Evolutionary conservation across 2,113 vertebrate species (phyloP).

Genomic region (Tragelaphus scriptus): DNA sequence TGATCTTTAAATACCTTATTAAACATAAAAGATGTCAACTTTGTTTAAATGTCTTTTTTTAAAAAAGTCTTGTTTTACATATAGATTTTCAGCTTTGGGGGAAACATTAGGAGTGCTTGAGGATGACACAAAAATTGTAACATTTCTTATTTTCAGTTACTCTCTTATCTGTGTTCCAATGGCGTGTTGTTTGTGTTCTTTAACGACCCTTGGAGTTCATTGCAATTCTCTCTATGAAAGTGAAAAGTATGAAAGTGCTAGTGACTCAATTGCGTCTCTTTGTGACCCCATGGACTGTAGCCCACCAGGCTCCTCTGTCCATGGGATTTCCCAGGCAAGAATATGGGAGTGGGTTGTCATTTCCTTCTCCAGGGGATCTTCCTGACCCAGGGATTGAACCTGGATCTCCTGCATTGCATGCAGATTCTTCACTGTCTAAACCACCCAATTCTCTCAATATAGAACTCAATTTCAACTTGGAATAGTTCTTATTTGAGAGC

Average conservation of each 20-base stretch:
- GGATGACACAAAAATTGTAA: not conserved
- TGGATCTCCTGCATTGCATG: not conserved
- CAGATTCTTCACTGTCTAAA: not conserved
- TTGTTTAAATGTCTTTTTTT: not conserved
- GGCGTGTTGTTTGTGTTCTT: not conserved
- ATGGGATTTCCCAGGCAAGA: not conserved
- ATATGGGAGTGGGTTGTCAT: not conserved
- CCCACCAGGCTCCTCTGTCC: not conserved
- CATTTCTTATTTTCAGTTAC: not conserved
- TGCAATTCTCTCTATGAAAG: not conserved
- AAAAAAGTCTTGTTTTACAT: not conserved
- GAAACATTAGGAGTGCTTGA: not conserved
- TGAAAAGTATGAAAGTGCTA: not conserved
- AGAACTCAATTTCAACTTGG: not conserved
- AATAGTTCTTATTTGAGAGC: not conserved
- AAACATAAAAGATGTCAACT: constrained; percentile 63
- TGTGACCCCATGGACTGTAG: not conserved
- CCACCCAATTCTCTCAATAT: not conserved
- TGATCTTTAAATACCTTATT: constrained; percentile 93
- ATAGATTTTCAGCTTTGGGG: not conserved
- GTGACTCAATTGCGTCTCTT: not conserved
- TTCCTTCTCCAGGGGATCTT: not conserved
- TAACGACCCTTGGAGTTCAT: not conserved
- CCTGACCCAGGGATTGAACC: not conserved
- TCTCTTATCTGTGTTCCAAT: not conserved